phyloP scores from a whole-genome alignment of 2,888 invertebrate species.

The Tetragonisca angustula region DNA sequence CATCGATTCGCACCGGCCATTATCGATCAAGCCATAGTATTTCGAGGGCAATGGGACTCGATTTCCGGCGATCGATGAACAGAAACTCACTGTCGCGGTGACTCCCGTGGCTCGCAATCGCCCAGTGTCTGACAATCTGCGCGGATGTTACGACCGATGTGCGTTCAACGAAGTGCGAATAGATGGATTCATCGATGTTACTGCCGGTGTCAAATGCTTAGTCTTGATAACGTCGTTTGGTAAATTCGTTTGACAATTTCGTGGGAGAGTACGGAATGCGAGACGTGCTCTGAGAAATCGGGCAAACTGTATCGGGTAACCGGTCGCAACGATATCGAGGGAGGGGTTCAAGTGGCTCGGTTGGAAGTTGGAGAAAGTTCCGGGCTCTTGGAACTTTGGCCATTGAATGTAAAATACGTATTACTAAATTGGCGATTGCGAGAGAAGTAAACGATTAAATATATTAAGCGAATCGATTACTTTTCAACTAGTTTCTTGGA shows the following conservation, averaged over 20 bases:
- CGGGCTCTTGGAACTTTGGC: neutral
- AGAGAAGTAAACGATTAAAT: neutral
- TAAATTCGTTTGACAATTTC: neutral
- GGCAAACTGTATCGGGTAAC: neutral
- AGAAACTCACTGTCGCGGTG: neutral
- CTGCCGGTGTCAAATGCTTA: neutral
- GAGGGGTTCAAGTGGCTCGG: neutral
- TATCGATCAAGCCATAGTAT: conserved; percentile 38
- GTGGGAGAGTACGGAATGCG: neutral
- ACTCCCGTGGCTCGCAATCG: neutral
- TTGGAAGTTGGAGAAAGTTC: neutral
- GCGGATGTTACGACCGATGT: neutral
- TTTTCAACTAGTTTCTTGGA: neutral
- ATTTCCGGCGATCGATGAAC: conserved; percentile 10
- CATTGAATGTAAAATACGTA: neutral
- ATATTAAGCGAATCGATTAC: neutral
- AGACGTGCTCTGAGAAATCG: neutral
- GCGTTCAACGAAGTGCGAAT: neutral
- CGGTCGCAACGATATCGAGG: neutral
- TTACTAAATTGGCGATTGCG: neutral
- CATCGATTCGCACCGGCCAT: neutral
- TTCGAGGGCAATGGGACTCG: conserved; percentile 12
- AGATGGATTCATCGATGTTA: neutral
- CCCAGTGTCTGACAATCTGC: neutral
- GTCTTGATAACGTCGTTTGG: neutral